Percentiles rank a stretch among this genome's conserved stretches.
Evolutionary conservation across 2,888 invertebrate species (phyloP).

Genomic region (Agriopis marginaria): DNA sequence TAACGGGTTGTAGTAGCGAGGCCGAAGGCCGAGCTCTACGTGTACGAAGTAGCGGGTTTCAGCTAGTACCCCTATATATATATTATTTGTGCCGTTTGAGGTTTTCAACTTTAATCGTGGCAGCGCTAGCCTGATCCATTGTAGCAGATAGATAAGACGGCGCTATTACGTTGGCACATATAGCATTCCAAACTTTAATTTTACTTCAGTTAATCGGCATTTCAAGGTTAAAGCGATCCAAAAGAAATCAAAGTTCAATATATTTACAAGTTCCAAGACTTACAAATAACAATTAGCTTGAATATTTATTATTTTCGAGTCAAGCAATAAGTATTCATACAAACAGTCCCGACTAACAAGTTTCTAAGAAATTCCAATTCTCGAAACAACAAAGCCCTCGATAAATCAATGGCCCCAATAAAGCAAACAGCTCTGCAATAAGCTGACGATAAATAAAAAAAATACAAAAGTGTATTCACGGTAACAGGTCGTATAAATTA

Average conservation of each 20-base stretch:
- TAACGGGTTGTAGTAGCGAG: too few species aligned
- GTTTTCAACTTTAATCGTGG: too few species aligned
- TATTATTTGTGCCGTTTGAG: too few species aligned
- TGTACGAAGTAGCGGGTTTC: too few species aligned
- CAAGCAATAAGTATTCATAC: neutral
- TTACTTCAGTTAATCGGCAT: too few species aligned
- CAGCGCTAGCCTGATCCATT: too few species aligned
- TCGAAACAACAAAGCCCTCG: constrained; percentile 29
- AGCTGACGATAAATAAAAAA: constrained; percentile 61
- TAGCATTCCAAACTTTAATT: too few species aligned
- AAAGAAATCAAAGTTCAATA: neutral
- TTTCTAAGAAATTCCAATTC: constrained; percentile 20
- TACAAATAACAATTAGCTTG: neutral
- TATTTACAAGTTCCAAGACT: neutral
- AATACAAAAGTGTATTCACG: constrained; percentile 56
- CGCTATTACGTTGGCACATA: too few species aligned
- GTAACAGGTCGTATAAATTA: constrained; percentile 62
- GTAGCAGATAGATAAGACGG: too few species aligned
- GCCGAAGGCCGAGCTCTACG: too few species aligned
- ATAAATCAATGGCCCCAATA: constrained; percentile 51
- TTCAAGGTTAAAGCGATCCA: too few species aligned
- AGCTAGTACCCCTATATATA: too few species aligned
- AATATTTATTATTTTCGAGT: neutral
- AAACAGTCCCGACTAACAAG: neutral
- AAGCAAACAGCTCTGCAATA: constrained; percentile 52